Conservation (phyloP, 1,140 invertebrate genomes). For the Aphaenogaster rudis region DNA sequence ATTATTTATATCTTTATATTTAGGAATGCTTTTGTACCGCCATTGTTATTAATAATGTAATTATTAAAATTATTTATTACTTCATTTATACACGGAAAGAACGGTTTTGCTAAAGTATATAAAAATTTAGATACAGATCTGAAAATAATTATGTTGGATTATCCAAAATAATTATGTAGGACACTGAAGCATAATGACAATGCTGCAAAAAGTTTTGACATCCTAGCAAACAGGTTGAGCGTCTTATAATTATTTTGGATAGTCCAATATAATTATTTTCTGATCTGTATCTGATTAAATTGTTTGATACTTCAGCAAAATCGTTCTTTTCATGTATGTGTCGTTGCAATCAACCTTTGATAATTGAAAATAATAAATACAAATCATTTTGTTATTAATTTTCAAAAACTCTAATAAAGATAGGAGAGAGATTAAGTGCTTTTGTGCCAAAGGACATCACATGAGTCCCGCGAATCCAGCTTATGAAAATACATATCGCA, state of each 20-base stretch:
- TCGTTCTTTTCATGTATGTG: neutral
- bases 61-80: conserved; percentile 17
- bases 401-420: conserved; percentile 1
- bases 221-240: no score
- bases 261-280: no score
- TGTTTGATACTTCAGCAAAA: no score
- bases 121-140: no score
- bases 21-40: neutral
- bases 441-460: neutral
- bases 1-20: neutral
- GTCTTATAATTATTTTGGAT: no score
- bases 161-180: no score
- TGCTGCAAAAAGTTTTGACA: no score
- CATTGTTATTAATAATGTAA: neutral
- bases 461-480: neutral
- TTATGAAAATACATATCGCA: neutral
- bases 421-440: neutral
- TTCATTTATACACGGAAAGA: neutral
- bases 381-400: neutral
- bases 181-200: no score
- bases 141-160: no score
- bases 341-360: neutral
- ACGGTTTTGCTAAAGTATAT: no score
- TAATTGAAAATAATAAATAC: neutral
- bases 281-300: no score